Percentiles rank a stretch among this genome's conserved stretches.
These are phyloP conservation scores for Pseudonaja textilis DNA, from an alignment of 2,113 vertebrate species.

Conservation along the genomic window DNA sequence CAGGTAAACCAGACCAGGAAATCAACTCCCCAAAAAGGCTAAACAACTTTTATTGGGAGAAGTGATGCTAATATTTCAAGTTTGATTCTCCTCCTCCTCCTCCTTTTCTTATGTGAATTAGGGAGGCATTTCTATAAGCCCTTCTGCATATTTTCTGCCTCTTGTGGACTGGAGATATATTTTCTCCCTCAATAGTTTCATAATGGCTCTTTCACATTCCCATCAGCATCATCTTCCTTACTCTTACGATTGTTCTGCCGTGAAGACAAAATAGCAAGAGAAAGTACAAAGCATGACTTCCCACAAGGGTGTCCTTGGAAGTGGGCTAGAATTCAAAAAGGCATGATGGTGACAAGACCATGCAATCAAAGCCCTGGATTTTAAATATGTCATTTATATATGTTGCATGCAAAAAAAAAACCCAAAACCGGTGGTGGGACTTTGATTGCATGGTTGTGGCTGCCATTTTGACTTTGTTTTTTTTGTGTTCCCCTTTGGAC, in stretches of 20 bases:
- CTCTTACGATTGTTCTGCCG: not conserved
- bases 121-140: not conserved
- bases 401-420: not conserved
- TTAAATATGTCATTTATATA: not conserved
- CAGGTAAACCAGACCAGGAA: not conserved
- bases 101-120: not conserved
- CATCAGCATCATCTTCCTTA: not conserved
- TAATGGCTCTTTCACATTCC: not conserved
- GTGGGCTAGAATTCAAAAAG: not conserved
- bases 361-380: not conserved
- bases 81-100: not conserved
- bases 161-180: not conserved
- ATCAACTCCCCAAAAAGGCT: not conserved
- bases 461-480: not conserved
- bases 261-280: not conserved
- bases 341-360: not conserved
- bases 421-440: not conserved
- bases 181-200: not conserved
- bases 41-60: not conserved
- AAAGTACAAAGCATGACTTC: not conserved
- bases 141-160: not conserved
- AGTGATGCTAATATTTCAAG: not conserved
- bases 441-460: not conserved
- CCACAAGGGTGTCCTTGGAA: not conserved
- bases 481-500: not conserved